Evolutionary conservation across 2,888 invertebrate genomes (phyloP).

Genomic region (Caradrina kadenii): DNA sequence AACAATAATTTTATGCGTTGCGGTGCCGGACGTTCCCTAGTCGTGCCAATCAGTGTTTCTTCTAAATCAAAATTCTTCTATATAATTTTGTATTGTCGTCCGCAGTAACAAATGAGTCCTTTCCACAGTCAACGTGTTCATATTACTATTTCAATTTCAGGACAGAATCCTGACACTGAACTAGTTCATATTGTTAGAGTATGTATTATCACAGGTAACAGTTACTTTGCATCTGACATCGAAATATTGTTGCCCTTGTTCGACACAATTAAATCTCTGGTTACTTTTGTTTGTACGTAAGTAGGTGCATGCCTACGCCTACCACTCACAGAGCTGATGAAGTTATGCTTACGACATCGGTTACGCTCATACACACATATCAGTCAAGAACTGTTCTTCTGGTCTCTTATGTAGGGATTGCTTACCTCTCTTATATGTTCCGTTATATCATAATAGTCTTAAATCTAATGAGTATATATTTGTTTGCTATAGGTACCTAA

Average conservation of each 20-base stretch:
- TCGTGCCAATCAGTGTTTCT: slow-evolving; percentile 31
- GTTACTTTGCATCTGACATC: not conserved
- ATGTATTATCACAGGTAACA: not conserved
- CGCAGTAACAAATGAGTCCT: slow-evolving; percentile 54
- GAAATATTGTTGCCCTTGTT: not conserved
- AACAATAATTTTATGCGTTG: not conserved
- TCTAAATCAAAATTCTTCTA: slow-evolving; percentile 1
- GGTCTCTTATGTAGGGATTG: not conserved
- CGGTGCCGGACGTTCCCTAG: slow-evolving; percentile 36
- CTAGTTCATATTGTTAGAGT: slow-evolving; percentile 17
- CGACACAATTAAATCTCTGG: not conserved
- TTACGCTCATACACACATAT: not conserved
- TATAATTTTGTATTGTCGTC: slow-evolving; percentile 39
- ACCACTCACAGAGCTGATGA: not conserved
- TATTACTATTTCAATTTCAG: slow-evolving; percentile 50
- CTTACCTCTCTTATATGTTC: slow-evolving; percentile 55
- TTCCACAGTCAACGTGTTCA: slow-evolving; percentile 52
- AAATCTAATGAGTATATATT: slow-evolving; percentile 21
- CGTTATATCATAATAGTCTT: slow-evolving; percentile 16
- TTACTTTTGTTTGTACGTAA: not conserved
- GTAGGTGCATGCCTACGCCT: not conserved
- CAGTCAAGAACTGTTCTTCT: not conserved
- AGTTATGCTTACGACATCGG: not conserved
- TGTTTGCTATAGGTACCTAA: slow-evolving; percentile 17
- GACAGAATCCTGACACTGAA: slow-evolving; percentile 46